Percentiles rank a stretch among this genome's conserved stretches.
Conservation (phyloP, 2,888 invertebrate species). For the Nomada fabriciana region DNA sequence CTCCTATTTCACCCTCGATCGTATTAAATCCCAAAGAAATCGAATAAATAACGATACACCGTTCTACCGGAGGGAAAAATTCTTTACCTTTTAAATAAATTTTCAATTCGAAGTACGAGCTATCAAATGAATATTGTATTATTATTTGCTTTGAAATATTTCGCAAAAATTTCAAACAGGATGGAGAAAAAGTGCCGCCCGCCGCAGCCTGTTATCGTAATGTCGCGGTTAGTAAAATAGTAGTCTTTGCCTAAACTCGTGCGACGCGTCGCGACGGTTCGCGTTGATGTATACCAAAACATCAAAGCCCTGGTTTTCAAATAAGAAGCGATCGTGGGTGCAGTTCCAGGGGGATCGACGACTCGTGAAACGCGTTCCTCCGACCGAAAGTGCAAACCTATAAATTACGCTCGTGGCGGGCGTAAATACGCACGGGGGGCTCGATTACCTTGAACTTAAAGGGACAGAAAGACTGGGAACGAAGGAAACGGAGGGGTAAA, state of each 20-base stretch:
- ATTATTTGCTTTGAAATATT: neutral
- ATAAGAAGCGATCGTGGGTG: conserved; percentile 42
- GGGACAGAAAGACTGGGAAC: neutral
- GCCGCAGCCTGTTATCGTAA: conserved; percentile 43
- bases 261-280: conserved; percentile 5
- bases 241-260: neutral
- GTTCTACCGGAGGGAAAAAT: no score
- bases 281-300: conserved; percentile 34
- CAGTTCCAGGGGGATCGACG: conserved; percentile 45
- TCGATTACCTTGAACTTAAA: conserved; percentile 72
- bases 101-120: no score
- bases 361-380: conserved; percentile 37
- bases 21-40: no score
- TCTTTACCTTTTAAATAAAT: neutral
- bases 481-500: conserved; percentile 16
- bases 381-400: conserved; percentile 49
- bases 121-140: no score
- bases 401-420: conserved; percentile 57
- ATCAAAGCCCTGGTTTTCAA: conserved; percentile 59
- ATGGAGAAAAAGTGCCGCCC: conserved; percentile 21
- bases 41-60: no score
- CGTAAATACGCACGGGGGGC: conserved; percentile 61
- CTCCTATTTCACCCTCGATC: conserved; percentile 3
- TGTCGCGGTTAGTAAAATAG: conserved; percentile 37
- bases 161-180: neutral